Conservation (phyloP, 2,888 invertebrate species). For the Torymus texanus region DNA sequence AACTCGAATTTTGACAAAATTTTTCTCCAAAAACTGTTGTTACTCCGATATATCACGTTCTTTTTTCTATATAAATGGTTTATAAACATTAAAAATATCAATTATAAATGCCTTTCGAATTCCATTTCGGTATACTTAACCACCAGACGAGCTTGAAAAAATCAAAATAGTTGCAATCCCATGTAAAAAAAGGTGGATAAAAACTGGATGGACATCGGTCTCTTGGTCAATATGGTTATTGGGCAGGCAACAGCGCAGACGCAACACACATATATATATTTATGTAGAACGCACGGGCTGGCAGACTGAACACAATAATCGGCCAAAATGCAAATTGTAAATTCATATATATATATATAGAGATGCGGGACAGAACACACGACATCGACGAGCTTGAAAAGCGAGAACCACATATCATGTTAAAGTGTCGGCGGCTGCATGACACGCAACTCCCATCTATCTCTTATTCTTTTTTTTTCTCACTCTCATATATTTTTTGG, state of each 20-base stretch:
- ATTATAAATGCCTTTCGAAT: conserved; percentile 18
- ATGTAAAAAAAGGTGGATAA: conserved; percentile 11
- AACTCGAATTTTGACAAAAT: no score
- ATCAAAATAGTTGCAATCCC: conserved; percentile 11
- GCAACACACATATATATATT: conserved; percentile 21
- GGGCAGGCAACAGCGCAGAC: conserved; percentile 56
- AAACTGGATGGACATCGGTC: background rate
- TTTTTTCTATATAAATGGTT: no score
- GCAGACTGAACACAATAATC: conserved; percentile 60
- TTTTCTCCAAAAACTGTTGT: no score
- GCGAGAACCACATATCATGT: conserved; percentile 69
- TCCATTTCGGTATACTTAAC: conserved; percentile 11
- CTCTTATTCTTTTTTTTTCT: conserved; percentile 43
- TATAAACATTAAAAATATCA: no score
- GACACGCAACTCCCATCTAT: conserved; percentile 54
- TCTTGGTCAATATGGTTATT: background rate
- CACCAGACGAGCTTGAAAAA: conserved; percentile 23
- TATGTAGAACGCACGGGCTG: conserved; percentile 52
- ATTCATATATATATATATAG: conserved; percentile 45
- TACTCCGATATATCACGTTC: no score
- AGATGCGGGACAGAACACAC: conserved; percentile 67
- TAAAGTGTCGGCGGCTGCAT: conserved; percentile 59
- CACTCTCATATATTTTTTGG: conserved; percentile 34
- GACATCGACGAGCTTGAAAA: conserved; percentile 72
- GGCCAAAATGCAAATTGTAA: conserved; percentile 67